Evolutionary conservation across 2,113 vertebrate species (phyloP).

Genomic region (Odocoileus virginianus): DNA sequence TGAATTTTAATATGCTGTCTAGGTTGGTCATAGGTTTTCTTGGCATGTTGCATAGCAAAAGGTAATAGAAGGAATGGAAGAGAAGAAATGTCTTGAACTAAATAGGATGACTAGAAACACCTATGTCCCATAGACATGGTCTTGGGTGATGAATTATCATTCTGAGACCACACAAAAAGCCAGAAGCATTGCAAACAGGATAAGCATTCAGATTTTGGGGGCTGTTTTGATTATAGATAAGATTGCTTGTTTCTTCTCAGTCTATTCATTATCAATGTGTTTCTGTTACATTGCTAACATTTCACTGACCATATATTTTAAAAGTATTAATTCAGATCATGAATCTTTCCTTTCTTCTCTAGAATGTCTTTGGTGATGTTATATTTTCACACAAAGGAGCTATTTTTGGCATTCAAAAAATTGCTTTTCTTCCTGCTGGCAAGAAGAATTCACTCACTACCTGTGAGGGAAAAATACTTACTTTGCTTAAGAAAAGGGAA

Average conservation of each 20-base stretch:
- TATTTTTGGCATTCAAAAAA: constrained; percentile 63
- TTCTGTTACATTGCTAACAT: constrained; percentile 48
- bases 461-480: background rate
- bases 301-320: constrained; percentile 61
- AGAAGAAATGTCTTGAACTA: background rate
- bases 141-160: background rate
- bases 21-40: background rate
- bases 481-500: constrained; percentile 55
- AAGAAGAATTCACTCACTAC: constrained; percentile 51
- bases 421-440: constrained; percentile 65
- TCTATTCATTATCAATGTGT: constrained; percentile 18
- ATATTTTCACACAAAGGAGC: constrained; percentile 69
- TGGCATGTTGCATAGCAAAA: background rate
- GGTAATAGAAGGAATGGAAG: background rate
- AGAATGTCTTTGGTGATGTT: constrained; percentile 4
- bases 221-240: background rate
- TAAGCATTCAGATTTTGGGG: background rate
- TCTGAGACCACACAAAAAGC: background rate
- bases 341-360: constrained; percentile 30
- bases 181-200: background rate
- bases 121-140: background rate
- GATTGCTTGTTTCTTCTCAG: background rate
- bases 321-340: constrained; percentile 62
- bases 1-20: background rate
- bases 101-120: background rate